These are phyloP conservation scores for Falco peregrinus DNA, from an alignment of 2,797 vertebrate species.

Conservation along the genomic window DNA sequence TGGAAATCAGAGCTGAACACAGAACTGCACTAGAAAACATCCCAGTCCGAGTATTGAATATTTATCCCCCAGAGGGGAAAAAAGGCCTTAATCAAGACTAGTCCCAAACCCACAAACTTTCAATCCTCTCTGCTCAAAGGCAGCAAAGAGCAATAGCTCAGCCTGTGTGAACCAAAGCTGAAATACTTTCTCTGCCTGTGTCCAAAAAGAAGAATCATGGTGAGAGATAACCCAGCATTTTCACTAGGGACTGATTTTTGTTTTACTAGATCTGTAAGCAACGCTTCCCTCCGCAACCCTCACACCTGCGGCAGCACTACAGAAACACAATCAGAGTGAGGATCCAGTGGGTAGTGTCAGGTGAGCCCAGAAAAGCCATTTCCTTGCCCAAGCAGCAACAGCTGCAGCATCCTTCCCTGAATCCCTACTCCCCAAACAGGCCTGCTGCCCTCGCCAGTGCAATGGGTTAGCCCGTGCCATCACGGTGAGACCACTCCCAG, in stretches of 20 bases:
- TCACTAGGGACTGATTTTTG: not conserved
- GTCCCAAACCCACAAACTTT: not conserved
- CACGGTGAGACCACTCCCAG: fast-evolving
- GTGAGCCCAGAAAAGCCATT: not conserved
- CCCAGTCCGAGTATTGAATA: not conserved
- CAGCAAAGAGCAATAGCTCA: not conserved
- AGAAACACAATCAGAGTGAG: not conserved
- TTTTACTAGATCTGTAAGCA: not conserved
- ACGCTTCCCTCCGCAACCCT: too few relatives aligned
- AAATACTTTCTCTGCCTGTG: not conserved
- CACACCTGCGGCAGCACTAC: fast-evolving
- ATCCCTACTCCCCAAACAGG: not conserved
- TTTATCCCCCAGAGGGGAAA: not conserved
- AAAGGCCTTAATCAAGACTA: not conserved
- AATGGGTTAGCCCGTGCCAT: fast-evolving
- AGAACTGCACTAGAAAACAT: not conserved
- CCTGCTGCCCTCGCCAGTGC: not conserved
- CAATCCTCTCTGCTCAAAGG: not conserved
- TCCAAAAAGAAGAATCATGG: not conserved
- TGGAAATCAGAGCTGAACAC: not conserved
- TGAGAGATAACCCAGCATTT: not conserved
- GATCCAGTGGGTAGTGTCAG: not conserved
- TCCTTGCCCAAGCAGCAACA: not conserved
- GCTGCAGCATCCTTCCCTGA: not conserved
- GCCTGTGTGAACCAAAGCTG: not conserved